Conservation (phyloP, 2,113 vertebrate genomes). For the Sebastes fasciatus region DNA sequence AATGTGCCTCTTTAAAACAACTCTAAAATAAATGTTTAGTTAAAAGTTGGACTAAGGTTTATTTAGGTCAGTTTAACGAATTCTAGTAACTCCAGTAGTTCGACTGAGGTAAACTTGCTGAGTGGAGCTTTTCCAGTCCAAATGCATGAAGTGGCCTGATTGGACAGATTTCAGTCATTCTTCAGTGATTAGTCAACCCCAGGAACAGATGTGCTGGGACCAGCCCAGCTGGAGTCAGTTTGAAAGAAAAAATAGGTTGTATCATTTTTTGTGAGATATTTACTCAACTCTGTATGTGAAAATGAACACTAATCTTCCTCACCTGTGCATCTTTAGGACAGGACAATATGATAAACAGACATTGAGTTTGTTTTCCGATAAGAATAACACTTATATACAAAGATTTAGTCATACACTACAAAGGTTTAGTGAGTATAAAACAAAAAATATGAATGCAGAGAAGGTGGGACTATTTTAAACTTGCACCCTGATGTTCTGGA, state of each 20-base stretch:
- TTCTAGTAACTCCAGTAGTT: neutral
- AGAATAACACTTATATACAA: no score
- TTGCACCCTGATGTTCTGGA: no score
- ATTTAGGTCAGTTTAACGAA: neutral
- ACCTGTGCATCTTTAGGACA: no score
- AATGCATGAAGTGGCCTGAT: slow-evolving; percentile 17
- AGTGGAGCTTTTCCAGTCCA: slow-evolving; percentile 1
- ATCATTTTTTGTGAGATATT: no score
- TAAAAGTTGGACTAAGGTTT: neutral
- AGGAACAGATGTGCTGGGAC: slow-evolving; percentile 41
- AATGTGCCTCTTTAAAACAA: neutral
- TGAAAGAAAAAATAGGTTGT: neutral
- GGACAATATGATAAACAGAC: no score
- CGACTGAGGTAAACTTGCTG: slow-evolving; percentile 4
- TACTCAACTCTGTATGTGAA: no score
- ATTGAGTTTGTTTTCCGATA: no score
- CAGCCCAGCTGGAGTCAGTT: slow-evolving; percentile 14
- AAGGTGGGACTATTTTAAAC: no score
- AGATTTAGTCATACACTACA: no score
- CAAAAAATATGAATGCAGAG: no score
- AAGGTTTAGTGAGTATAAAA: no score
- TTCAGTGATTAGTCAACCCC: slow-evolving; percentile 18
- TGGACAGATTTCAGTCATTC: slow-evolving; percentile 48
- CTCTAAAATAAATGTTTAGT: neutral
- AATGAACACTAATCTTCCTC: no score